Conservation (phyloP, 2,797 vertebrate genomes). For the Dermochelys coriacea region DNA sequence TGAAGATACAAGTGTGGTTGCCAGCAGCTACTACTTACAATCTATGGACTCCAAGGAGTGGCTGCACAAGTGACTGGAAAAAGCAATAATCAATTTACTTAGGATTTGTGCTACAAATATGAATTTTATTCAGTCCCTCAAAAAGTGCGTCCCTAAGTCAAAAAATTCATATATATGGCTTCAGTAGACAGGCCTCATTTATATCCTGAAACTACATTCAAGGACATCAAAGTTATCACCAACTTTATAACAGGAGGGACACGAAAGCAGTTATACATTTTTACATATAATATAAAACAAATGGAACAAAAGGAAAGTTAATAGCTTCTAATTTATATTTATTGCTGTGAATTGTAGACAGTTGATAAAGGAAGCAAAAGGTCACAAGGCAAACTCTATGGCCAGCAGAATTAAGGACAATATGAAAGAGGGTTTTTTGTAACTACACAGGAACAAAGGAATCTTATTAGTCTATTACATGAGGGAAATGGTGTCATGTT, state of each 20-base stretch:
- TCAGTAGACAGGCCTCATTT: neutral
- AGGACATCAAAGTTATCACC: neutral
- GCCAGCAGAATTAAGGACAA: neutral
- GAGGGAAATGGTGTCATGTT: too few species aligned
- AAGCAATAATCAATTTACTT: neutral
- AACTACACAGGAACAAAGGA: too few species aligned
- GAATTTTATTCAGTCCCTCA: neutral
- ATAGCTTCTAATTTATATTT: neutral
- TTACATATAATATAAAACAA: neutral
- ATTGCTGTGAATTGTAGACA: neutral
- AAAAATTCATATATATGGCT: neutral
- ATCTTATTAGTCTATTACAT: too few species aligned
- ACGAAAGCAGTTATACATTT: neutral
- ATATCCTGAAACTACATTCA: neutral
- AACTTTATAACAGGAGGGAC: neutral
- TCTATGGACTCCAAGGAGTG: neutral
- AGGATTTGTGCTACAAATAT: neutral
- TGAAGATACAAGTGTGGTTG: neutral
- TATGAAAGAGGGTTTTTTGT: neutral
- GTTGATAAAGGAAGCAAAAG: neutral
- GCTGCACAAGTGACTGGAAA: conserved; percentile 16
- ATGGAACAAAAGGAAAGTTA: neutral
- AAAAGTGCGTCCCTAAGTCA: neutral
- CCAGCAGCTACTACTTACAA: neutral
- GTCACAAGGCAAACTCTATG: neutral